Evolutionary conservation across 1,140 invertebrate species (phyloP).

Genomic region (Drosophila bifasciata): DNA sequence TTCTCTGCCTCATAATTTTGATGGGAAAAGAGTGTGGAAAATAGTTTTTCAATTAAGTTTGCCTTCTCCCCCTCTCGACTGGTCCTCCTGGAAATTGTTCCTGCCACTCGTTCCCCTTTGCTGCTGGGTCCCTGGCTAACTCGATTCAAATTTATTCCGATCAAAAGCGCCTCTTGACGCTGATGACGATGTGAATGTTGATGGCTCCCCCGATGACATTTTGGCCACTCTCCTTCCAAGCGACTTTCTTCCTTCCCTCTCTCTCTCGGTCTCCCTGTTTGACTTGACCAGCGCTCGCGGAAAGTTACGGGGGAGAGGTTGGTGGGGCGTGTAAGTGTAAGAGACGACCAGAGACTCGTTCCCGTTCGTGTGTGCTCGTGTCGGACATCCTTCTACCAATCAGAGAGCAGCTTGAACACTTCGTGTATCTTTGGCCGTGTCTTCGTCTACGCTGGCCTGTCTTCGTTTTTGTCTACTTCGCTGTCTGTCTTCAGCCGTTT

Average conservation of each 20-base stretch:
- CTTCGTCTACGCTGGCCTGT: not conserved
- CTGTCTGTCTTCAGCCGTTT: not conserved
- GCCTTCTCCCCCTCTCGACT: no score
- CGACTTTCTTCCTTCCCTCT: conserved; percentile 1
- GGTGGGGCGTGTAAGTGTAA: not conserved
- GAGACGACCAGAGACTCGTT: conserved; percentile 22
- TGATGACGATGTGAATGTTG: conserved; percentile 14
- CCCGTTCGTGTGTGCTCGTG: conserved; percentile 32
- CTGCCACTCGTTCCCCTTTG: not conserved
- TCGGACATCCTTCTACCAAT: conserved; percentile 61
- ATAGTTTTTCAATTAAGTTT: conserved; percentile 17
- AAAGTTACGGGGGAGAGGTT: not conserved
- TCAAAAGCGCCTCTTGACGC: conserved; percentile 11
- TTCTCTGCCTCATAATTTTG: not conserved
- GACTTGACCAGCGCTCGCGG: not conserved
- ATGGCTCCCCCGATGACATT: conserved; percentile 28
- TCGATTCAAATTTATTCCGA: conserved; percentile 33
- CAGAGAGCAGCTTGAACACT: conserved; percentile 50
- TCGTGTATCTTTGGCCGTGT: conserved; percentile 21
- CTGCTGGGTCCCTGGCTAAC: conserved; percentile 5
- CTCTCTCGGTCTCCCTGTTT: conserved; percentile 11
- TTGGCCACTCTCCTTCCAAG: conserved; percentile 13
- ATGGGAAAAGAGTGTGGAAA: not conserved
- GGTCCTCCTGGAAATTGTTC: no score
- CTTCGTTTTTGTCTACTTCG: not conserved